Percentiles rank a stretch among this genome's conserved stretches.
Conservation (phyloP, 2,888 invertebrate species). For the Nymphalis urticae region DNA sequence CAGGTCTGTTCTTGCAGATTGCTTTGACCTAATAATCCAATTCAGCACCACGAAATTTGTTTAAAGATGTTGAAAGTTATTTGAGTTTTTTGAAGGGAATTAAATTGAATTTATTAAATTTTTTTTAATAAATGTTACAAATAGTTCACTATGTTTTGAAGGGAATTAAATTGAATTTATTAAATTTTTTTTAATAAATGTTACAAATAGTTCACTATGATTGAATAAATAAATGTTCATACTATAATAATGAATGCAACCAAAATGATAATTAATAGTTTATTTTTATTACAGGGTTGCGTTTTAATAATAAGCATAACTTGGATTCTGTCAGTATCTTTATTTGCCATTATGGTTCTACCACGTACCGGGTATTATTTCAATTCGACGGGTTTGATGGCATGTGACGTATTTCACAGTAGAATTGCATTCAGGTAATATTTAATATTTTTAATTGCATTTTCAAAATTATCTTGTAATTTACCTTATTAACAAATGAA, state of each 20-base stretch:
- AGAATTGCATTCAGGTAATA: slow-evolving; percentile 84
- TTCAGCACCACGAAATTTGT: not conserved
- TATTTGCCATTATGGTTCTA: slow-evolving; percentile 91
- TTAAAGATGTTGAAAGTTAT: too few species aligned
- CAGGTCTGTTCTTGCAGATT: slow-evolving; percentile 34
- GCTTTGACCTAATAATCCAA: slow-evolving; percentile 1
- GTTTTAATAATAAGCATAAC: slow-evolving; percentile 91
- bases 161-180: too few species aligned
- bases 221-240: too few species aligned
- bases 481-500: not conserved
- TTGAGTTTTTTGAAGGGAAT: too few species aligned
- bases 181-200: too few species aligned
- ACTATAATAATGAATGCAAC: too few species aligned
- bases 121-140: too few species aligned
- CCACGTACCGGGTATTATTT: slow-evolving; percentile 94
- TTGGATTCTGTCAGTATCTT: slow-evolving; percentile 91
- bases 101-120: too few species aligned
- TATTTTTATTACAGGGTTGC: slow-evolving; percentile 85
- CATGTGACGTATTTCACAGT: slow-evolving; percentile 93
- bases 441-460: not conserved
- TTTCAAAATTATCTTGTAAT: not conserved
- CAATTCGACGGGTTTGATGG: slow-evolving; percentile 91
- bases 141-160: too few species aligned
- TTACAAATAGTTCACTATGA: too few species aligned
- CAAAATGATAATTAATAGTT: not conserved